Evolutionary conservation across 2,797 vertebrate species (phyloP).

Genomic region (Halcyon chelicuti): DNA sequence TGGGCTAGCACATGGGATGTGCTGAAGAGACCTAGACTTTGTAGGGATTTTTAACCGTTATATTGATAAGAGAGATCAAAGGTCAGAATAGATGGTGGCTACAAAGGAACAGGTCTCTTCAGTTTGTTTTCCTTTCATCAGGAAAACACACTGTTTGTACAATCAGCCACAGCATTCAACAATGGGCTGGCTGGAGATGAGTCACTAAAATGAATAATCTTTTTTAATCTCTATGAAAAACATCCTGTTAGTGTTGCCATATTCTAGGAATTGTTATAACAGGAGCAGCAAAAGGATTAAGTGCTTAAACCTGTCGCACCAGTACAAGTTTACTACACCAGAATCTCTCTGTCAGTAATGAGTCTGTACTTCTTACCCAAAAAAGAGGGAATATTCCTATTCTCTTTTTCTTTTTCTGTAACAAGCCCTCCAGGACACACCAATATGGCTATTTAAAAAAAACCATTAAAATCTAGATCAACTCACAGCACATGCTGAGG

Average conservation of each 20-base stretch:
- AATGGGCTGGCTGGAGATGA: constrained; percentile 48
- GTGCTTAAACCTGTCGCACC: constrained; percentile 40
- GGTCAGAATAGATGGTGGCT: neutral
- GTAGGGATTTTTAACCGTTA: neutral
- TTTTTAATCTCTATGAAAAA: constrained; percentile 66
- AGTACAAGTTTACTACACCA: constrained; percentile 20
- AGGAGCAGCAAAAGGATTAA: constrained; percentile 52
- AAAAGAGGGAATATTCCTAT: neutral
- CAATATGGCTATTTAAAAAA: neutral
- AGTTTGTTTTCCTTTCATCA: constrained; percentile 32
- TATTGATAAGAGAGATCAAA: neutral
- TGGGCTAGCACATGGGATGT: neutral
- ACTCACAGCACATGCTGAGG: neutral
- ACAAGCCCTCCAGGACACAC: neutral
- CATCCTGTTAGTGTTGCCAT: constrained; percentile 59
- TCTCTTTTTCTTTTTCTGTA: neutral
- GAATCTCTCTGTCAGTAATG: neutral
- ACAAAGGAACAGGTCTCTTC: neutral
- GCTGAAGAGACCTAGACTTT: neutral
- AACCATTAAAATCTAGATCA: neutral
- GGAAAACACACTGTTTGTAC: constrained; percentile 4
- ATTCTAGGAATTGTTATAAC: constrained; percentile 60
- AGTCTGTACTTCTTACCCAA: neutral
- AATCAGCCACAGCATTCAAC: constrained; percentile 28
- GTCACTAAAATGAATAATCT: constrained; percentile 62